These are phyloP conservation scores for Philotrypesis tridentata DNA, from an alignment of 1,140 invertebrate genomes.

Conservation along the genomic window DNA sequence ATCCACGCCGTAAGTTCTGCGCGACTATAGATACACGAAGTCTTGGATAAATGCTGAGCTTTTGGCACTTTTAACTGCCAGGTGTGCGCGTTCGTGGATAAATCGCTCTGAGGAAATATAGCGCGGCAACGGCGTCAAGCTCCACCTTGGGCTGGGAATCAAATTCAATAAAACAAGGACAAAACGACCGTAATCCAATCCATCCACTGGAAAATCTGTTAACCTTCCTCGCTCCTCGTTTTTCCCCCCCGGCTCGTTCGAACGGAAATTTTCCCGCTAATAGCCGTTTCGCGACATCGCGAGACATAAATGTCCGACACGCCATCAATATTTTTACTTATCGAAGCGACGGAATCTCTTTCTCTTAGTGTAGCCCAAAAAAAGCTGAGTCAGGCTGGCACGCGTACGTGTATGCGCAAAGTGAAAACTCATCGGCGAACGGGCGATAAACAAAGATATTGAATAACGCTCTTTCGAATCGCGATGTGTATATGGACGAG, in stretches of 20 bases:
- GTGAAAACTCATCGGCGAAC: neutral
- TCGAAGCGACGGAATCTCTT: neutral
- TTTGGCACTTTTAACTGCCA: neutral
- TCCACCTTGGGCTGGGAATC: neutral
- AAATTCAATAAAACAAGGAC: neutral
- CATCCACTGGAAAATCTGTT: neutral
- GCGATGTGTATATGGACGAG: neutral
- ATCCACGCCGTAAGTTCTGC: too few relatives aligned
- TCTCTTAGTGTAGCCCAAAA: neutral
- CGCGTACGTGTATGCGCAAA: neutral
- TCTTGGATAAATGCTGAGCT: neutral
- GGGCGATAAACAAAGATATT: slow-evolving; percentile 16
- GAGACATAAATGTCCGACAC: neutral
- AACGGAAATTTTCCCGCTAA: neutral
- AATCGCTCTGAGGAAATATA: neutral
- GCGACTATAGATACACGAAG: too few relatives aligned
- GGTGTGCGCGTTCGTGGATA: too few relatives aligned
- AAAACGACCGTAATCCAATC: neutral
- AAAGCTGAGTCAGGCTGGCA: neutral
- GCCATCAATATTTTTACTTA: neutral
- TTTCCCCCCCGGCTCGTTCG: neutral
- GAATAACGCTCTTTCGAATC: neutral
- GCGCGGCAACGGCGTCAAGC: neutral
- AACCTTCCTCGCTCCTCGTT: neutral
- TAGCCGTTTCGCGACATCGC: neutral